Base-by-base conservation (phyloP, 2,888 invertebrate genomes). In the Andrena flavipes region DNA sequence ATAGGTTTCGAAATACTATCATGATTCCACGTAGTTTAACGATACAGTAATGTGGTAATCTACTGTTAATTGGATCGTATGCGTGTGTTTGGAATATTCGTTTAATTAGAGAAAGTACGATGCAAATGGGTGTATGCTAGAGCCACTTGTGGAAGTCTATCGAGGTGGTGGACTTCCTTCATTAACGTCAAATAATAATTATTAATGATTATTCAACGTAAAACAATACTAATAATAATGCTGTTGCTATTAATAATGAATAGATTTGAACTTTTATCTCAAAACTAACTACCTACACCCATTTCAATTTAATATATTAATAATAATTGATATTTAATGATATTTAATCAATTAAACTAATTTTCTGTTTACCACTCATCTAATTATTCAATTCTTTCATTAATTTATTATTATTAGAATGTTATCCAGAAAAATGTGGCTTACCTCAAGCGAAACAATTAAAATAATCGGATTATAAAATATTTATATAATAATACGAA, bases 1-100 rank as follows among this genome's bases (percentile, higher is more conserved):
- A 51, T 26, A 56, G 54, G 56, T 26, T 56, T 56, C 56, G 23
- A 56, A 56, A 26, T 2, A 29, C 29, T 42, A 42, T 30, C 29
- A 20, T 51, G 35, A 65, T 56, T 20, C 8, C 8, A 16, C 4
- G 30, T 23, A 56, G 23, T 26, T 20, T 56, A 20, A 23, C 23
- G 23, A 26, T 10, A 26, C 23, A 56, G 26, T 56, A 54, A 54
- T 54, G 23, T 54, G 23, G 54, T 26, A 13, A 65, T 65, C 35
- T 20, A 73, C 20, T 30, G 73, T 65, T 73, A 73, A 73, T 73
- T 65, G 20, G 35, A 56, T 56, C 56, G 54, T 6, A 42, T 35
- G 30, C 29, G 29, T 56, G 56, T 73, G 26, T 33, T 10, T n/a
- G 10, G 48, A 13, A n/a, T 20, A 29, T 59, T 26, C 33, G 26